Base-by-base conservation (phyloP, 2,797 vertebrate genomes). In the Pangasius mekongensis region DNA sequence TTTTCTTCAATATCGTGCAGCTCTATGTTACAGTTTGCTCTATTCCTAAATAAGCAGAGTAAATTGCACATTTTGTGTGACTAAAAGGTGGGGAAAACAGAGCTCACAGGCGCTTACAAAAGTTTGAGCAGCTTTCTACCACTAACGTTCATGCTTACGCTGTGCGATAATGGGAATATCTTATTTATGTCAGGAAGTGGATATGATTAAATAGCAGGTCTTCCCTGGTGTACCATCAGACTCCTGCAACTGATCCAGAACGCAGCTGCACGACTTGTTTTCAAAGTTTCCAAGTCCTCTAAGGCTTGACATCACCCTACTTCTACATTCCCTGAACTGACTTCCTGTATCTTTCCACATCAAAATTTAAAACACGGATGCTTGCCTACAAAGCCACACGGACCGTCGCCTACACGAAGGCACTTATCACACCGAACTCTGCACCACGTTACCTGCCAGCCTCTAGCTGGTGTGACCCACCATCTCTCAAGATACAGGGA, bases 201-300 rank as follows among this genome's bases (percentile, higher is more conserved):
- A 39, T 56, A 82, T 60, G 36, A 82, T 82, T 39, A 82, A 82
- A 60, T 20, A 78, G 49, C 14, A 78, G 14, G 76, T 30, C 49
- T 78, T 78, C 76, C 22, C 78, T 6, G 0, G 56, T 24, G 78
- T 43, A 27, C 20, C 56, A 62, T 82, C 54, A 82, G 33, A 39
- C 77, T 80, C 18, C 30, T 58, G 54, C 77, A 24, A 22, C 52
- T 58, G 54, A 81, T 81, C 54, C 22, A 82, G 33, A 60, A 60
- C 62, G 78, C 78, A 82, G 56, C 56, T 60, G 56, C 22, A 27
- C 1, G 11, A 62, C 56, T 62, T 62, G 56, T 60, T 82, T 62
- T 58, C 54, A 78, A 78, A 10, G 14, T 78, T 56, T 80, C 77
- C 16, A n/a, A 27, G 81, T 47, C 47, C 36, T 16, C 36, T 43